Evolutionary conservation across 2,888 invertebrate genomes (phyloP).

Genomic region (Ormyrus pomaceus): DNA sequence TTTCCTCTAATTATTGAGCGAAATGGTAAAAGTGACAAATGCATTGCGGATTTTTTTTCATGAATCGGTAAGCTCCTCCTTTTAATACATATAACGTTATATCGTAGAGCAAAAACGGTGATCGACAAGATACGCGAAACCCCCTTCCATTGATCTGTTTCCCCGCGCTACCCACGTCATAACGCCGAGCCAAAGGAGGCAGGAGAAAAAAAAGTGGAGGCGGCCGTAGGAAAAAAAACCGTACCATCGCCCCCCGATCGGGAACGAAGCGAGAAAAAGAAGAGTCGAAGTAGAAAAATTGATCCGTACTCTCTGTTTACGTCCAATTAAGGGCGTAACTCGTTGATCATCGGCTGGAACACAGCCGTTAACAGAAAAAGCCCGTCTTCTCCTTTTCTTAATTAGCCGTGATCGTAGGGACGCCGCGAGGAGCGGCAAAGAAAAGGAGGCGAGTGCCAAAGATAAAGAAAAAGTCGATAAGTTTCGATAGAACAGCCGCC

Average conservation of each 20-base stretch:
- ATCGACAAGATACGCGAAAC: constrained; percentile 36
- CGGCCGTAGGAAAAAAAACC: background rate
- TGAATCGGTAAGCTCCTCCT: constrained; percentile 4
- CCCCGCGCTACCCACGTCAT: background rate
- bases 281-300: constrained; percentile 20
- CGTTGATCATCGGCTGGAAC: constrained; percentile 19
- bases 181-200: background rate
- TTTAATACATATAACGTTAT: background rate
- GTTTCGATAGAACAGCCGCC: constrained; percentile 24
- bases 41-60: background rate
- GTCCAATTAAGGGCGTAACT: constrained; percentile 44
- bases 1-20: too few relatives aligned
- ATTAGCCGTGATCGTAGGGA: constrained; percentile 35
- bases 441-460: constrained; percentile 27
- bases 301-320: constrained; percentile 45
- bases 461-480: constrained; percentile 46
- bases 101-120: background rate
- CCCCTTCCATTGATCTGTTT: constrained; percentile 12
- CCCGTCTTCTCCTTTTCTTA: constrained; percentile 19
- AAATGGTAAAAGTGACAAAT: too few relatives aligned
- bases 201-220: background rate
- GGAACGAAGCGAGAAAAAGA: background rate
- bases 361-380: constrained; percentile 1
- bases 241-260: background rate
- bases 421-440: too few relatives aligned